Percentiles rank a stretch among this genome's conserved stretches.
Conservation (phyloP, 2,797 vertebrate species). For the Ceryle rudis region DNA sequence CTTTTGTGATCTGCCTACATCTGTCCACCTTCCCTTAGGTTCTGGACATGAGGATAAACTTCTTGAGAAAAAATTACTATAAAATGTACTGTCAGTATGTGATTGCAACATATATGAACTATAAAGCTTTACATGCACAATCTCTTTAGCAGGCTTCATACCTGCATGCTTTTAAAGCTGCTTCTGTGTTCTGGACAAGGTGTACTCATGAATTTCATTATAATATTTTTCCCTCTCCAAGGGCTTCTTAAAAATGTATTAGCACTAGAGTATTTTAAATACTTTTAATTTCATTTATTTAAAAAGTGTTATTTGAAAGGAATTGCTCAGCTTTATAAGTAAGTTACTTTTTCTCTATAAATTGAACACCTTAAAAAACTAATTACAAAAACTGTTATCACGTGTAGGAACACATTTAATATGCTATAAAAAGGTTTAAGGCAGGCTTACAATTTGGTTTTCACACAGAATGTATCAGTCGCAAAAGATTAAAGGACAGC, state of each 20-base stretch:
- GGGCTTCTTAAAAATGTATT: neutral
- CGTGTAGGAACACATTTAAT: neutral
- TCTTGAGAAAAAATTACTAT: neutral
- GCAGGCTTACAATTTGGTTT: neutral
- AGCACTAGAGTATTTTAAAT: neutral
- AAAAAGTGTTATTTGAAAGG: neutral
- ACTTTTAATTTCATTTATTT: neutral
- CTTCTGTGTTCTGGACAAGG: neutral
- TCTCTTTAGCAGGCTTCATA: neutral
- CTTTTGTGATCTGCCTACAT: neutral
- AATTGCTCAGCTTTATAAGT: neutral
- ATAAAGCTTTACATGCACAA: neutral
- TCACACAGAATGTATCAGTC: neutral
- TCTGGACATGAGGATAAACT: neutral
- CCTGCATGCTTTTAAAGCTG: neutral
- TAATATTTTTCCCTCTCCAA: neutral
- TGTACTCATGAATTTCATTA: neutral
- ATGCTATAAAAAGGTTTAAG: neutral
- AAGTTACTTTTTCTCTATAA: neutral
- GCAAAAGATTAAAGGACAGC: neutral
- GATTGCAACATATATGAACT: neutral
- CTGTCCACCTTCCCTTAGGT: neutral
- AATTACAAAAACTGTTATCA: neutral
- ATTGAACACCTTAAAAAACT: neutral
- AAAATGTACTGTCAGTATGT: fast-evolving